Evolutionary conservation across 2,888 invertebrate genomes (phyloP).

Genomic region (Standfussiana lucernea): DNA sequence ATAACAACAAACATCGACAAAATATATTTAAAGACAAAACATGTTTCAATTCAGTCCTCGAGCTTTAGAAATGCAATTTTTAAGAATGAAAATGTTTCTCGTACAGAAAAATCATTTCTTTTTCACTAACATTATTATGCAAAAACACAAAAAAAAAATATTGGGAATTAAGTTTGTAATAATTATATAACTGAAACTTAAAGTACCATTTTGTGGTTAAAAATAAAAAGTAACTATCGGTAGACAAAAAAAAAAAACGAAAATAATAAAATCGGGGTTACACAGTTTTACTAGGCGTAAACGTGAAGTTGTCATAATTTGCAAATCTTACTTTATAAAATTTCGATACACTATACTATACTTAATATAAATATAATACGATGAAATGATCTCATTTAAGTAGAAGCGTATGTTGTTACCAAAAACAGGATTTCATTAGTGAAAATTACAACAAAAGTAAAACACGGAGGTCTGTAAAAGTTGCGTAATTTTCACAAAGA

Average conservation of each 20-base stretch:
- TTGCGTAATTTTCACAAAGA: constrained; percentile 74
- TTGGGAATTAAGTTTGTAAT: constrained; percentile 71
- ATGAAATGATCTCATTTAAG: constrained; percentile 88
- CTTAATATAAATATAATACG: constrained; percentile 90
- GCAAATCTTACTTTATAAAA: constrained; percentile 83
- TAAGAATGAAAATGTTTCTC: constrained; percentile 84
- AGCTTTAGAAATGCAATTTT: constrained; percentile 90
- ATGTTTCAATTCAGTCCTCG: constrained; percentile 90
- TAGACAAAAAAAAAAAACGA: constrained; percentile 74
- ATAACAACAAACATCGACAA: constrained; percentile 91
- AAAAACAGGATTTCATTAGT: constrained; percentile 75
- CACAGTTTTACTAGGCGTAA: constrained; percentile 75
- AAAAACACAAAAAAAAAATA: constrained; percentile 78
- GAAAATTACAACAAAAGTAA: constrained; percentile 73
- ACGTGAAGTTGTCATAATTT: constrained; percentile 88
- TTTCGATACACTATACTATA: constrained; percentile 87
- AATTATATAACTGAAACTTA: constrained; percentile 80
- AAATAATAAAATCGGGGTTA: constrained; percentile 71
- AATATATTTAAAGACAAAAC: constrained; percentile 91
- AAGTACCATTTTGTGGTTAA: constrained; percentile 81
- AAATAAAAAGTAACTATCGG: constrained; percentile 78
- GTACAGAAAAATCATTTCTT: constrained; percentile 80
- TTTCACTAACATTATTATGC: constrained; percentile 88
- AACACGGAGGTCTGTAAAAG: constrained; percentile 22
- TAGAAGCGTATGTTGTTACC: constrained; percentile 89